phyloP scores from a whole-genome alignment of 2,113 vertebrate species.

The Alaudala cheleensis region DNA sequence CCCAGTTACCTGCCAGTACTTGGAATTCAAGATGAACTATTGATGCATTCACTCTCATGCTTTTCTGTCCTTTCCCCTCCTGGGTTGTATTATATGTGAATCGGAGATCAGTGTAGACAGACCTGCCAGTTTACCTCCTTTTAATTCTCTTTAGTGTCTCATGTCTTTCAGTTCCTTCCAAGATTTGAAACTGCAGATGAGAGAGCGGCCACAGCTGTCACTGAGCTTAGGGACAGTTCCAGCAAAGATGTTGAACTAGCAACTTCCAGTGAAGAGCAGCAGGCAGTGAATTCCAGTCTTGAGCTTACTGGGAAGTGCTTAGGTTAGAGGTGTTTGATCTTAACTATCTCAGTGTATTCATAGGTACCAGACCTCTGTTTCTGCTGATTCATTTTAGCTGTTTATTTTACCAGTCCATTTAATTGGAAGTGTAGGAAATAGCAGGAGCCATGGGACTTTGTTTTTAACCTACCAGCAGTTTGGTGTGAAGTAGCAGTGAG shows the following conservation, averaged over 20 bases:
- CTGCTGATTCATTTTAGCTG: neutral
- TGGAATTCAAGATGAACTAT: neutral
- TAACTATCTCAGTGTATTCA: neutral
- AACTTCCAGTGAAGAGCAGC: neutral
- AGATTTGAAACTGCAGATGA: neutral
- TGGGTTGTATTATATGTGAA: neutral
- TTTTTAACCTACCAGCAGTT: neutral
- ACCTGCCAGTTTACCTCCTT: neutral
- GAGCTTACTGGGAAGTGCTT: neutral
- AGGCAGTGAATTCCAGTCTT: neutral
- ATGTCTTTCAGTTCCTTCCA: neutral
- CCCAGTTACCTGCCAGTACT: neutral
- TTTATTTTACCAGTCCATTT: neutral
- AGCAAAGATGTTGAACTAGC: neutral
- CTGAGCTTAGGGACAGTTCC: neutral
- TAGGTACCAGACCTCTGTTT: neutral
- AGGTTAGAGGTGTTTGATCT: neutral
- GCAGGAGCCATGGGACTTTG: neutral
- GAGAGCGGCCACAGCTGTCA: neutral
- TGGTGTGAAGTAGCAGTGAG: neutral
- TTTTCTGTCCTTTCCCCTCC: neutral
- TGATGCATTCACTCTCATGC: neutral
- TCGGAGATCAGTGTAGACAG: neutral
- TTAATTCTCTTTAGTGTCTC: neutral
- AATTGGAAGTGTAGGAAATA: neutral